These are phyloP conservation scores for Chouioia cunea DNA, from an alignment of 2,888 invertebrate species.

Conservation along the genomic window DNA sequence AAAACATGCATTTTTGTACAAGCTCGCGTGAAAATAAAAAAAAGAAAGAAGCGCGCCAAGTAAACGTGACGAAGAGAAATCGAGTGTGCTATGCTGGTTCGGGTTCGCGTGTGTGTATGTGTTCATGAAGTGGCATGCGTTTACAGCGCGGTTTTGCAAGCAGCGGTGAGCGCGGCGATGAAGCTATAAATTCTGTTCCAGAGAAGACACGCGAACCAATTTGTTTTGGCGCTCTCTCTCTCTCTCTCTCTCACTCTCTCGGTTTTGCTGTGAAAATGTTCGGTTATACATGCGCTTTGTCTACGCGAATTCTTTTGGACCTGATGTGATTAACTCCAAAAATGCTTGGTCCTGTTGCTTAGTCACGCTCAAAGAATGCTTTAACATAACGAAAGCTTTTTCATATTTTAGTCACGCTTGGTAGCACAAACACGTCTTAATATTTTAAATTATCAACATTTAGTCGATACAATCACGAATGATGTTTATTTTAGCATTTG, in stretches of 20 bases:
- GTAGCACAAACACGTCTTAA: too few relatives aligned
- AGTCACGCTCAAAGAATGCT: too few relatives aligned
- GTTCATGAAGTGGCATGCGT: slow-evolving; percentile 34
- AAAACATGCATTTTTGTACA: too few relatives aligned
- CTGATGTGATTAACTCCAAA: slow-evolving; percentile 15
- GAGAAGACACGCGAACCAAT: slow-evolving; percentile 52
- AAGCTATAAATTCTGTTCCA: slow-evolving; percentile 64
- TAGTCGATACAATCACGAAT: too few relatives aligned
- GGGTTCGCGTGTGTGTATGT: slow-evolving; percentile 12
- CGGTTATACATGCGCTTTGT: not conserved
- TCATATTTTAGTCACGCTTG: too few relatives aligned
- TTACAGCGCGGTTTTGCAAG: slow-evolving; percentile 40
- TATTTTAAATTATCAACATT: too few relatives aligned
- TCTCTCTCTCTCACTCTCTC: slow-evolving; percentile 12
- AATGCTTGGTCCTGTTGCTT: too few relatives aligned
- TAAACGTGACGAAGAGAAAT: slow-evolving; percentile 12
- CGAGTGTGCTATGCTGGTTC: not conserved
- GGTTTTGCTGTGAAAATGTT: not conserved
- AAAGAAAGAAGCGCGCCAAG: not conserved
- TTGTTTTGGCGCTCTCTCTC: slow-evolving; percentile 38
- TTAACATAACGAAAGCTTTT: too few relatives aligned
- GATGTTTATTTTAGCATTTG: too few relatives aligned
- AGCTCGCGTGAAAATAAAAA: too few relatives aligned
- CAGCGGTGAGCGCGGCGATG: slow-evolving; percentile 55
- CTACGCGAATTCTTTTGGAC: slow-evolving; percentile 9